These are phyloP conservation scores for Passer domesticus DNA, from an alignment of 2,113 vertebrate species.

Conservation along the genomic window DNA sequence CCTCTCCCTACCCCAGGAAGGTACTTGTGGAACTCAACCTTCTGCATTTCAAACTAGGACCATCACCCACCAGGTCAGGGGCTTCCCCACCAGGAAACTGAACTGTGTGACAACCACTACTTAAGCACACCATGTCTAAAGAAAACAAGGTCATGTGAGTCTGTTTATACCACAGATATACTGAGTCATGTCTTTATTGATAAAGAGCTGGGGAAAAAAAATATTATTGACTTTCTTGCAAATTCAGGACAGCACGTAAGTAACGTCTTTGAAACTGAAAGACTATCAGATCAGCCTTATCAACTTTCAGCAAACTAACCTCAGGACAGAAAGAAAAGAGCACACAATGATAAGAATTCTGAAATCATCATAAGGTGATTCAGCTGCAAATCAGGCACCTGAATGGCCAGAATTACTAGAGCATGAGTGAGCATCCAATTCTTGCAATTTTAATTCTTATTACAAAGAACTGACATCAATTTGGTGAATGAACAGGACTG, in stretches of 20 bases:
- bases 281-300: neutral
- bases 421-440: neutral
- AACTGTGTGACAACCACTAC: neutral
- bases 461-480: neutral
- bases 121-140: rapidly evolving
- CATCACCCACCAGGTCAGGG: neutral
- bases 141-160: neutral
- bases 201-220: neutral
- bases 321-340: neutral
- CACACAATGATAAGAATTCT: neutral
- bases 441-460: neutral
- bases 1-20: neutral
- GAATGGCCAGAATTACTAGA: neutral
- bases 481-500: neutral
- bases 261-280: neutral
- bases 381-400: neutral
- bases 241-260: neutral
- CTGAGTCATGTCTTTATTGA: neutral
- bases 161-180: neutral
- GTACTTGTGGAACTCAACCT: neutral
- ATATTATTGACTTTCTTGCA: neutral
- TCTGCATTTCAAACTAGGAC: neutral
- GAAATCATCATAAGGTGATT: neutral
- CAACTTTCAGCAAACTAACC: neutral
- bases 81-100: neutral